phyloP scores from a whole-genome alignment of 2,113 vertebrate species.

The Sphyrna mokarran region DNA sequence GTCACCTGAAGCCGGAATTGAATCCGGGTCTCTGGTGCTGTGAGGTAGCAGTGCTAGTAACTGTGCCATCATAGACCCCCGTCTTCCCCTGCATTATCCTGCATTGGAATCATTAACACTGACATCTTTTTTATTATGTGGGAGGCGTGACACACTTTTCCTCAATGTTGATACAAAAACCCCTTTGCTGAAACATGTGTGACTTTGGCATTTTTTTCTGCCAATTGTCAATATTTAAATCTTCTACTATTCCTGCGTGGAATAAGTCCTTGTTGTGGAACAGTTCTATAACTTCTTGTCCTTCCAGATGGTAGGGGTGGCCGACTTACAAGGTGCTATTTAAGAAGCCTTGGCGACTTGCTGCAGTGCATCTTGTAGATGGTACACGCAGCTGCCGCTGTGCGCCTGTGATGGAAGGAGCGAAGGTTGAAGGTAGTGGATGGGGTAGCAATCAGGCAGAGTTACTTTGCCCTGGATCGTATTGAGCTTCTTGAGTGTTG shows the following conservation, averaged over 20 bases:
- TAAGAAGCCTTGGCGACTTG: no score
- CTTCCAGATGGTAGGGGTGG: not conserved
- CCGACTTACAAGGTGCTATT: no score
- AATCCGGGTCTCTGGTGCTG: no score
- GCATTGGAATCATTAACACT: not conserved
- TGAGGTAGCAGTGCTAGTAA: no score
- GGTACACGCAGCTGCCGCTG: no score
- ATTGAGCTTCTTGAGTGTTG: no score
- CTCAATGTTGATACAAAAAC: not conserved
- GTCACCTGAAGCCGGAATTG: no score
- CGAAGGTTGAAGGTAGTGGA: not conserved
- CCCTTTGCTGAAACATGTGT: not conserved
- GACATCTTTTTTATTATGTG: not conserved
- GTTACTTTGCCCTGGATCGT: no score
- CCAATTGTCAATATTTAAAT: not conserved
- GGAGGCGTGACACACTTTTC: not conserved
- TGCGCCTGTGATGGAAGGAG: not conserved
- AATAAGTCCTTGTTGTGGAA: not conserved
- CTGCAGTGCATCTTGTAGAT: no score
- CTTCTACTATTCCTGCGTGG: not conserved
- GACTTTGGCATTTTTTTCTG: not conserved
- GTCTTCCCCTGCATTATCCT: not conserved
- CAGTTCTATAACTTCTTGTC: not conserved
- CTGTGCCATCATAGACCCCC: not conserved
- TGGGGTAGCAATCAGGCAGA: no score